Percentiles rank a stretch among this genome's conserved stretches.
These are phyloP conservation scores for Carterocephalus palaemon DNA, from an alignment of 2,888 invertebrate genomes.

Conservation along the genomic window DNA sequence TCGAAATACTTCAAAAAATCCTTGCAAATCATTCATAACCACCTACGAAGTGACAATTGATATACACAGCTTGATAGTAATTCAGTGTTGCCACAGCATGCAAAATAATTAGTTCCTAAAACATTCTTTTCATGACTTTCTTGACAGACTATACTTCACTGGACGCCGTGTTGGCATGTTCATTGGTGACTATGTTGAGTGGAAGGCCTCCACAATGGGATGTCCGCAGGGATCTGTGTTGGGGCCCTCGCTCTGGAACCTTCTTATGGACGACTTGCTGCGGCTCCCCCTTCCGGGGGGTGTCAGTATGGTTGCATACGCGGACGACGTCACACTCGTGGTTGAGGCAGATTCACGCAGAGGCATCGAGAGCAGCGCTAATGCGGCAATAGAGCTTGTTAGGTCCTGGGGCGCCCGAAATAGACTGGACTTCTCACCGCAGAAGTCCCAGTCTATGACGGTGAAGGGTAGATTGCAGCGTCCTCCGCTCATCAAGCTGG, in stretches of 20 bases:
- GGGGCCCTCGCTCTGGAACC: conserved; percentile 24
- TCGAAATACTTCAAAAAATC: too few species aligned
- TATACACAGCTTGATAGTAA: too few species aligned
- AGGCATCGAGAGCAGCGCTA: too few species aligned
- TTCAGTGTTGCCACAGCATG: too few species aligned
- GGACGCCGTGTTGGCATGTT: conserved; percentile 18
- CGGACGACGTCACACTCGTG: conserved; percentile 3
- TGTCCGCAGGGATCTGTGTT: conserved; percentile 25
- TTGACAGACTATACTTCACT: too few species aligned
- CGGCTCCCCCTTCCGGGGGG: conserved; percentile 3
- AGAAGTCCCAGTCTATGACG: conserved; percentile 31
- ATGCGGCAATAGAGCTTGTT: neutral
- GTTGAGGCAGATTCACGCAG: conserved; percentile 1
- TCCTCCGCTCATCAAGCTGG: conserved; percentile 14
- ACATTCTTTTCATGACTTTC: too few species aligned
- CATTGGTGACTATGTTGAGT: too few species aligned
- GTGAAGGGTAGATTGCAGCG: conserved; percentile 24
- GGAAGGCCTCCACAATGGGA: conserved; percentile 28
- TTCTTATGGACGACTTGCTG: conserved; percentile 17
- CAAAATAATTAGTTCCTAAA: too few species aligned
- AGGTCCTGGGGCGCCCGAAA: conserved; percentile 11
- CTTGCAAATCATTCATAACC: too few species aligned
- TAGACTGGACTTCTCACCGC: conserved; percentile 30
- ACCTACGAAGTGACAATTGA: too few species aligned
- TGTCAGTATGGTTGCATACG: conserved; percentile 11